Conservation (phyloP, 2,797 vertebrate genomes). For the Ciconia nigra region DNA sequence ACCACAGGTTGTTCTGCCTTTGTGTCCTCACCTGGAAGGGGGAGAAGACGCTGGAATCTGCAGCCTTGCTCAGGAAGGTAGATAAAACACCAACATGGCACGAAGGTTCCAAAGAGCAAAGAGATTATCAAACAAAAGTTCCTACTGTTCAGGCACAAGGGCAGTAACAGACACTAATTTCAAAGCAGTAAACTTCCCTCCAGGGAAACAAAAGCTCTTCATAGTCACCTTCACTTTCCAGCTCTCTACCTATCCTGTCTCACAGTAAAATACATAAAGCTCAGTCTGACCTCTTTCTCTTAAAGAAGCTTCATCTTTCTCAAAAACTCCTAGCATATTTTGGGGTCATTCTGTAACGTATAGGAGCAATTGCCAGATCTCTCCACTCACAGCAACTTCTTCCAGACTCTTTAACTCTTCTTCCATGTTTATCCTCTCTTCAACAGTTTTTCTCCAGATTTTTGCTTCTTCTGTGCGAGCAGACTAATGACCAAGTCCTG, state of each 20-base stretch:
- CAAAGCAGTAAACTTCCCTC: neutral
- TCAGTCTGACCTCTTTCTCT: neutral
- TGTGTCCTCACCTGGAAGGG: neutral
- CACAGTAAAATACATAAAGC: neutral
- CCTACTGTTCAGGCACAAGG: neutral
- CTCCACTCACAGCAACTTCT: neutral
- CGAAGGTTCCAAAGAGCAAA: neutral
- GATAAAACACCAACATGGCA: neutral
- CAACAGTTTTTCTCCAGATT: neutral
- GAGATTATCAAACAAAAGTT: neutral
- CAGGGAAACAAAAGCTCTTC: constrained; percentile 6
- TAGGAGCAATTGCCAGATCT: neutral
- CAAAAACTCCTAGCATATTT: neutral
- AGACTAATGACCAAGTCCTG: neutral
- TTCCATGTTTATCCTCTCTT: neutral
- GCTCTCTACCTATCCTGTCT: neutral
- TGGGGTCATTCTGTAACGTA: neutral
- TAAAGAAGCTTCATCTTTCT: neutral
- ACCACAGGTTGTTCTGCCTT: neutral
- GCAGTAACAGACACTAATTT: neutral
- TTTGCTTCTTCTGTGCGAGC: neutral
- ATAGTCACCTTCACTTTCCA: neutral
- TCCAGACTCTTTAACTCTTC: neutral
- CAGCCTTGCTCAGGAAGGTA: neutral
- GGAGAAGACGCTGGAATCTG: neutral